phyloP scores from a whole-genome alignment of 2,888 invertebrate genomes.

The Zonitis immaculata region DNA sequence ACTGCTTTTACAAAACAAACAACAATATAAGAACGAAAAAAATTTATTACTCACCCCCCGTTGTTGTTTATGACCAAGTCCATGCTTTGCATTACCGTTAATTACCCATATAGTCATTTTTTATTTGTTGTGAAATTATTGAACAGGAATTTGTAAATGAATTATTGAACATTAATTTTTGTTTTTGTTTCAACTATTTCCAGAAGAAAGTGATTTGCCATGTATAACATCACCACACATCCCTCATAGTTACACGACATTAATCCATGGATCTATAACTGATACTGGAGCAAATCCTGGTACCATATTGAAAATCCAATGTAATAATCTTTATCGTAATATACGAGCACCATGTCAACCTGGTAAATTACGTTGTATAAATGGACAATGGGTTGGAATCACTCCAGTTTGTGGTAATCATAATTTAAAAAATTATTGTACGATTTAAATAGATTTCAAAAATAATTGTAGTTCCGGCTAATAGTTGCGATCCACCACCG shows the following conservation, averaged over 20 bases:
- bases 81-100: constrained; percentile 5
- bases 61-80: constrained; percentile 4
- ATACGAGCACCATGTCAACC: constrained; percentile 39
- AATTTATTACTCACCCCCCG: neutral
- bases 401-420: constrained; percentile 45
- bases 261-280: constrained; percentile 23
- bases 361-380: constrained; percentile 39
- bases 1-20: neutral
- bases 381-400: constrained; percentile 45
- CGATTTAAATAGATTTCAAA: constrained; percentile 21
- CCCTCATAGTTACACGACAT: constrained; percentile 18
- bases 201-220: constrained; percentile 21
- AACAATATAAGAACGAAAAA: neutral
- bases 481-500: constrained; percentile 43
- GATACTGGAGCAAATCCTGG: constrained; percentile 28
- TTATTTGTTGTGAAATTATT: constrained; percentile 5
- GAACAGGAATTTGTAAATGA: constrained; percentile 13
- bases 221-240: constrained; percentile 22
- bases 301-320: constrained; percentile 42
- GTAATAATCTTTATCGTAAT: constrained; percentile 42
- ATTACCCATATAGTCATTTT: constrained; percentile 7
- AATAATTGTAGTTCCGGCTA: constrained; percentile 41
- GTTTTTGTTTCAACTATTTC: constrained; percentile 7
- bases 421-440: neutral
- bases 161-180: constrained; percentile 16